A percentile compares a stretch with the other conserved stretches of the same genome.
Conservation (phyloP, 2,113 vertebrate species). For the Azemiops feae region DNA sequence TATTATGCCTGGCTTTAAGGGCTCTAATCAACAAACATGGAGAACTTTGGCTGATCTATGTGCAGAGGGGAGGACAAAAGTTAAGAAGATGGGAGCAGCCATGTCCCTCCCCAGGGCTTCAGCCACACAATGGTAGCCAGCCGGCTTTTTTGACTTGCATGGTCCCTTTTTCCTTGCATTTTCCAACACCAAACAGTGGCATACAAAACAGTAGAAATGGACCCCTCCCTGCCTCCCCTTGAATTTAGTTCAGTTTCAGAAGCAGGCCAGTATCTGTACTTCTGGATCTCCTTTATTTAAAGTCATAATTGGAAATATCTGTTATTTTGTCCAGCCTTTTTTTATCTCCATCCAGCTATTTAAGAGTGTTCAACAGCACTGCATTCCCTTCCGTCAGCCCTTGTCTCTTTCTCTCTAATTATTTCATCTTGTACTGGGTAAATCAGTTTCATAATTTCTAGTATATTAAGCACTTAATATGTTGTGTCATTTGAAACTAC, state of each 20-base stretch:
- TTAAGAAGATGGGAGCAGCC: background rate
- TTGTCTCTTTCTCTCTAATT: slow-evolving; percentile 77
- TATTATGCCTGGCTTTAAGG: background rate
- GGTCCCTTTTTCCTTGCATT: background rate
- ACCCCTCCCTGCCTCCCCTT: slow-evolving; percentile 37
- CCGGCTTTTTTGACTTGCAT: background rate
- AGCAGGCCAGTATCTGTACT: background rate
- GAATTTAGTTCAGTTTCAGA: slow-evolving; percentile 1
- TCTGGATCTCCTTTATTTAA: slow-evolving; percentile 55
- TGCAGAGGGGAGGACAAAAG: background rate
- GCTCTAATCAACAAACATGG: background rate
- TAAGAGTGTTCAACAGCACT: slow-evolving; percentile 42
- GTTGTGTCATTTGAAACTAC: slow-evolving; percentile 79
- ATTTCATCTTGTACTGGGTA: slow-evolving; percentile 71
- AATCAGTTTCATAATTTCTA: slow-evolving; percentile 85
- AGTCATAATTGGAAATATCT: background rate
- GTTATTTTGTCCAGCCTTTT: slow-evolving; percentile 21
- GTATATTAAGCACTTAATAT: slow-evolving; percentile 86
- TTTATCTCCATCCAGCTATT: slow-evolving; percentile 34
- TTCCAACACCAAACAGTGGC: background rate
- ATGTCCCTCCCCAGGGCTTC: background rate
- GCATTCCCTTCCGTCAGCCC: slow-evolving; percentile 61
- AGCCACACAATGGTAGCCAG: background rate
- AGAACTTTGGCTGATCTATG: background rate
- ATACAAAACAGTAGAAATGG: too few relatives aligned